Base-by-base conservation (phyloP, 2,888 invertebrate species). In the Mesorhabditis sp. region DNA sequence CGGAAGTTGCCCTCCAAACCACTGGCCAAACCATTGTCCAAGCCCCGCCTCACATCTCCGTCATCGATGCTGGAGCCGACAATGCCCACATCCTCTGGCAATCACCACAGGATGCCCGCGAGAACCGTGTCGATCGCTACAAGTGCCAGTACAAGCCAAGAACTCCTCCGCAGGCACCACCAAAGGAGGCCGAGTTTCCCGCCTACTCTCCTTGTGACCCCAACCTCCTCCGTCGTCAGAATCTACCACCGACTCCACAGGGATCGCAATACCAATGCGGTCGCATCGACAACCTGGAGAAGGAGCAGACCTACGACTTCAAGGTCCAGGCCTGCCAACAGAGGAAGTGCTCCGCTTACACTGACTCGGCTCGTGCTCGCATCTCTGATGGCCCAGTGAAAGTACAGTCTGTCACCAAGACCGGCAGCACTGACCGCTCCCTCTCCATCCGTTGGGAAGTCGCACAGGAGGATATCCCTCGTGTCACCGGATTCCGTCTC, bases 31-130 rank as follows among this genome's bases (percentile, higher is more conserved):
- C 10, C 13, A 62, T 44, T 28, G 42, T 67, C 7, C 65, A 73
- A 71, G 67, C 76, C 41, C 74, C 79, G 28, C 73, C 75, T 5
- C 62, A 45, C 42, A 68, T 79, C n/a, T 69, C 75, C 28, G 80
- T 86, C 43, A 73, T 85, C 28, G 75, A 83, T 68, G 83, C 82
- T 13, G 81, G 80, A 4, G 73, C 80, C 13, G 78, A 80, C 70
- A 79, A 82, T 45, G 83, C 86, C 28, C 80, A 82, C 64, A 74
- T 85, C 66, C 75, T 86, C 41, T 86, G 86, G 85, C 84, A 85
- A 66, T 80, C 83, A 4, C 82, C 81, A 5, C 72, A 75, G 62
- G 75, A 76, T 61, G 74, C 76, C 44, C 77, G 80, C 45, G 81
- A 82, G 67, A 76, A 81, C 66, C 58, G 58, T n/a, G 83, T 81